Evolutionary conservation across 2,797 vertebrate genomes (phyloP).

Genomic region (Dermochelys coriacea): DNA sequence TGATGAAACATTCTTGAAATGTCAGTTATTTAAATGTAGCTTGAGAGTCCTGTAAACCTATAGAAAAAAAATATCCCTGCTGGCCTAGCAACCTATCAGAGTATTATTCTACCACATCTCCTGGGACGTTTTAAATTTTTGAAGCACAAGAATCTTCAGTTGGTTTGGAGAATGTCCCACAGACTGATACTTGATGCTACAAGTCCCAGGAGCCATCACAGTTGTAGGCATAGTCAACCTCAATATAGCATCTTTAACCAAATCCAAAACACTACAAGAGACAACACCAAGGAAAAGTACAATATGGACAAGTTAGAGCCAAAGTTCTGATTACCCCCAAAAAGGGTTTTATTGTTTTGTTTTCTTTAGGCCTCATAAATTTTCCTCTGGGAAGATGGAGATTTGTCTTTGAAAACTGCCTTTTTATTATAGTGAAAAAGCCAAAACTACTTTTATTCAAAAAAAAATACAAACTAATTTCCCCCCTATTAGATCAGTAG

Average conservation of each 20-base stretch:
- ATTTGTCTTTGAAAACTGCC: background rate
- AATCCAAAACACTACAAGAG: background rate
- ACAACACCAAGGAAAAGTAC: background rate
- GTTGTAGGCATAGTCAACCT: background rate
- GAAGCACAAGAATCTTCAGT: conserved; percentile 12
- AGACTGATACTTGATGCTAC: conserved; percentile 29
- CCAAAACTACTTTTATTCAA: background rate
- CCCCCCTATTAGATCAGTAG: background rate
- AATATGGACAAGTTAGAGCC: background rate
- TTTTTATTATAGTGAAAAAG: background rate
- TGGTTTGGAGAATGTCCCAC: conserved; percentile 27
- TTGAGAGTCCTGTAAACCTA: conserved; percentile 21
- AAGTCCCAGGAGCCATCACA: background rate
- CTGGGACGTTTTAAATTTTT: conserved; percentile 24
- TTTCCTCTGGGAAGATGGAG: background rate
- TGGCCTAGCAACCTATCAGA: conserved; percentile 23
- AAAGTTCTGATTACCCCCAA: background rate
- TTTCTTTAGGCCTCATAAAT: background rate
- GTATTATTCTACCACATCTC: conserved; percentile 23
- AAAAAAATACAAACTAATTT: background rate
- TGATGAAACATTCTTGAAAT: conserved; percentile 58
- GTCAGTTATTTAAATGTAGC: conserved; percentile 46
- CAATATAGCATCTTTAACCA: background rate
- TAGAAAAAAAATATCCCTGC: conserved; percentile 32
- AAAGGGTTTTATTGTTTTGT: background rate